These are phyloP conservation scores for Miltochrista miniata DNA, from an alignment of 2,888 invertebrate species.

Conservation along the genomic window DNA sequence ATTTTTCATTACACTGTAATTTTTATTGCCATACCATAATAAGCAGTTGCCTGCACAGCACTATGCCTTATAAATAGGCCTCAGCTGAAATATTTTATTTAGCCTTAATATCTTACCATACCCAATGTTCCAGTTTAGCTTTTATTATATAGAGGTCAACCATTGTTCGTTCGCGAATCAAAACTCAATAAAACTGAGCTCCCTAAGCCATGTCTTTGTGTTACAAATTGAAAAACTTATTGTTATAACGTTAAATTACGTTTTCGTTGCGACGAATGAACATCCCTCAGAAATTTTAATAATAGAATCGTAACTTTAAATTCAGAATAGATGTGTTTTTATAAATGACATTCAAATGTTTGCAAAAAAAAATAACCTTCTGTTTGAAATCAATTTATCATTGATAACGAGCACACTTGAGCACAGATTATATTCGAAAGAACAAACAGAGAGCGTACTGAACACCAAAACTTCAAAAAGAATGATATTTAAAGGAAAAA, in stretches of 20 bases:
- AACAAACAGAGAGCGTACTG: no score
- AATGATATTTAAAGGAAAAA: no score
- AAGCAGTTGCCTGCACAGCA: conserved; percentile 31
- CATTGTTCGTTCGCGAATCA: conserved; percentile 48
- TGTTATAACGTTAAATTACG: conserved; percentile 30
- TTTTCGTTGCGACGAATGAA: conserved; percentile 15
- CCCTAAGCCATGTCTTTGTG: conserved; percentile 37
- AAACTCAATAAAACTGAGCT: conserved; percentile 40
- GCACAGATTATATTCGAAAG: no score
- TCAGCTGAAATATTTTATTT: conserved; percentile 43
- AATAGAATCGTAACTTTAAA: conserved; percentile 1
- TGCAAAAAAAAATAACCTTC: no score
- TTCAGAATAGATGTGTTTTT: no score
- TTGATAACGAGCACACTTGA: no score
- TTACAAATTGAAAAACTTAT: conserved; percentile 44
- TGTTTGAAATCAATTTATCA: no score
- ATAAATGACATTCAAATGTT: no score
- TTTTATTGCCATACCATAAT: conserved; percentile 38
- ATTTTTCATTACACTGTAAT: conserved; percentile 35
- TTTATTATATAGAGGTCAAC: conserved; percentile 41
- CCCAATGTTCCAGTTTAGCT: conserved; percentile 36
- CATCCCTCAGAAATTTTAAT: conserved; percentile 5
- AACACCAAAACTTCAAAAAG: no score
- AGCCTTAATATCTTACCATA: conserved; percentile 37
- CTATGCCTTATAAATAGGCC: conserved; percentile 32